Evolutionary conservation across 2,888 invertebrate genomes (phyloP), one percentile per base, ranked within the genome.

Genomic region (Pachycephus smyrnensis): DNA sequence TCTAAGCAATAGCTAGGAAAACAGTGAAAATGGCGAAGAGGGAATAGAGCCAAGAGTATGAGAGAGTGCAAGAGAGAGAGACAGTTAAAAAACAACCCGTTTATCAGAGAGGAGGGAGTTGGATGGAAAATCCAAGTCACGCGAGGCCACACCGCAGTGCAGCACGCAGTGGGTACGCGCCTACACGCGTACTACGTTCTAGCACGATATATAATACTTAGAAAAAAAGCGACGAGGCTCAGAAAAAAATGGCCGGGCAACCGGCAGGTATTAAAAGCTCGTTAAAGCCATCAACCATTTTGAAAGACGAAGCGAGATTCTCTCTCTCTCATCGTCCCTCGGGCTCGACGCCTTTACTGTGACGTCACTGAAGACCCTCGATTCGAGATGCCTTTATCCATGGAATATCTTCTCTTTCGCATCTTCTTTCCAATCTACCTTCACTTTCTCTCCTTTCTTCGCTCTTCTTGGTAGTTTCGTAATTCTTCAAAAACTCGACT

Each of bases 71-170:
- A 73, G 73, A 35, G 23, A 74, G 31, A 32, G 9, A 32, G 75
- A 68, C 23, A 69, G 74, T 12, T 23, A 68, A 11, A 36, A 15
- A 33, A 30, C 40, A 40, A 23, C 75, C 31, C 40, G 73, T 77
- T 75, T 75, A 75, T 75, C 71, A 73, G 11, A 73, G 73, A 33
- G 74, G 75, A 71, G 76, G 79, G 81, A 80, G 80, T 76, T 75
- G 77, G 79, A 82, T 80, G 79, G 81, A 82, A 85, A 84, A 83
- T 82, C 80, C 80, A 77, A 83, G 82, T 85, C 85, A 85, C 84
- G 84, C 84, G 83, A 84, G 81, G 80, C 40, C 36, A 35, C 73
- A 76, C 77, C 80, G 76, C 79, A 81, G 75, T 80, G 82, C 80
- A 82, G 82, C 81, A 81, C 82, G 40, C 40, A 40, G 77, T 75